These are phyloP conservation scores for Fregetta grallaria DNA, from an alignment of 2,113 vertebrate species.

Conservation along the genomic window DNA sequence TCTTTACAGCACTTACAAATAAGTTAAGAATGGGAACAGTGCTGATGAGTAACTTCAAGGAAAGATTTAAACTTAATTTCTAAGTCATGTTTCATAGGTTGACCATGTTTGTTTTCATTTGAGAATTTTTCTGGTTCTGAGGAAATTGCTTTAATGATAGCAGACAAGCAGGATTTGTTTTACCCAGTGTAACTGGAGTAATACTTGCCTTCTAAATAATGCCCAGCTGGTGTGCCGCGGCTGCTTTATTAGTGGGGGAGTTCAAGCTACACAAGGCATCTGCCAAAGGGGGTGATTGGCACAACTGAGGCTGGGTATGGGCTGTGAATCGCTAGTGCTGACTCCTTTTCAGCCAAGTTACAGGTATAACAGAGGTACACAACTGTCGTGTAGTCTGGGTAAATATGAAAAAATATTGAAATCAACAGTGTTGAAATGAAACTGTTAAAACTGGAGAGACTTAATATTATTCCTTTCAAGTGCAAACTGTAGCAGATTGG, in stretches of 20 bases:
- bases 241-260: not conserved
- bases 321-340: not conserved
- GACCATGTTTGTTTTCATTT: not conserved
- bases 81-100: not conserved
- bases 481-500: not conserved
- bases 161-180: not conserved
- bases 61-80: not conserved
- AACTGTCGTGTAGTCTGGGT: not conserved
- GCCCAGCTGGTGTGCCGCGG: not conserved
- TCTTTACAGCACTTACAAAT: not conserved
- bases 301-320: not conserved
- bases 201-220: not conserved
- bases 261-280: not conserved
- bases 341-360: not conserved
- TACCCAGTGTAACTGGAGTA: not conserved
- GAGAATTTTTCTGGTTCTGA: not conserved
- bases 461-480: not conserved
- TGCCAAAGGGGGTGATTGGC: not conserved
- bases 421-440: not conserved
- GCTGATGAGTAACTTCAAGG: not conserved
- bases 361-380: not conserved
- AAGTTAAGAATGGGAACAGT: not conserved
- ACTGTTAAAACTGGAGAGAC: not conserved
- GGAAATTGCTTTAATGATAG: not conserved
- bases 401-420: not conserved